phyloP scores from a whole-genome alignment of 2,888 invertebrate genomes.

The Frankliniella fusca region DNA sequence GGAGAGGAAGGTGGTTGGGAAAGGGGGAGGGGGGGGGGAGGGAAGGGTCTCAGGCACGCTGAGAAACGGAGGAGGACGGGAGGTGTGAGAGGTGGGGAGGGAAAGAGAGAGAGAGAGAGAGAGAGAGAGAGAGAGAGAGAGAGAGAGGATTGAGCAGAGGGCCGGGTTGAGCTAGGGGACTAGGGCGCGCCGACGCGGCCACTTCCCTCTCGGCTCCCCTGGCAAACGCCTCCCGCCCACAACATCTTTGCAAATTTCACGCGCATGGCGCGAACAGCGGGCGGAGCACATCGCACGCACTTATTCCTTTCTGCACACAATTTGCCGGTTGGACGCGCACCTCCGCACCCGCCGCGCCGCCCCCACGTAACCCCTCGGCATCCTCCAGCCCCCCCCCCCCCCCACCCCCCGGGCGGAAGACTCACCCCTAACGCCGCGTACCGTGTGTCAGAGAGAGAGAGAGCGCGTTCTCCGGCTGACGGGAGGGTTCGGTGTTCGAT shows the following conservation, averaged over 20 bases:
- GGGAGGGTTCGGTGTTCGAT: too few species aligned
- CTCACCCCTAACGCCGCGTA: too few species aligned
- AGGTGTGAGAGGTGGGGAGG: too few species aligned
- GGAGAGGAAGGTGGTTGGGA: too few species aligned
- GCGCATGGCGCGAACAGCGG: constrained; percentile 3
- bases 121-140: background rate
- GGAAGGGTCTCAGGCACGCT: too few species aligned
- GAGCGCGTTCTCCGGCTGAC: too few species aligned
- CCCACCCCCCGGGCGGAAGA: too few species aligned
- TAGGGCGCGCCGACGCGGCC: background rate
- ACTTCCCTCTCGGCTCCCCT: background rate
- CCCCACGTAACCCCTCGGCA: too few species aligned
- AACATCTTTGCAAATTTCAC: constrained; percentile 9
- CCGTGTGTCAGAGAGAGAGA: too few species aligned
- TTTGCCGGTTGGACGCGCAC: background rate
- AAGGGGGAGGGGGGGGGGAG: too few species aligned
- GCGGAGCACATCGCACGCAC: background rate
- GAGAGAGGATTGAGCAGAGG: background rate
- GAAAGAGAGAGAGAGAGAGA: background rate
- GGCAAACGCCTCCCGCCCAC: background rate
- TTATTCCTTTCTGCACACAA: constrained; percentile 14
- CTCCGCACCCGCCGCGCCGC: background rate
- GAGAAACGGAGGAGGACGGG: too few species aligned
- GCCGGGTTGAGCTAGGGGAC: background rate
- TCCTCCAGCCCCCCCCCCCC: too few species aligned